phyloP scores from a whole-genome alignment of 2,888 invertebrate species.

The Thymelicus acteon region DNA sequence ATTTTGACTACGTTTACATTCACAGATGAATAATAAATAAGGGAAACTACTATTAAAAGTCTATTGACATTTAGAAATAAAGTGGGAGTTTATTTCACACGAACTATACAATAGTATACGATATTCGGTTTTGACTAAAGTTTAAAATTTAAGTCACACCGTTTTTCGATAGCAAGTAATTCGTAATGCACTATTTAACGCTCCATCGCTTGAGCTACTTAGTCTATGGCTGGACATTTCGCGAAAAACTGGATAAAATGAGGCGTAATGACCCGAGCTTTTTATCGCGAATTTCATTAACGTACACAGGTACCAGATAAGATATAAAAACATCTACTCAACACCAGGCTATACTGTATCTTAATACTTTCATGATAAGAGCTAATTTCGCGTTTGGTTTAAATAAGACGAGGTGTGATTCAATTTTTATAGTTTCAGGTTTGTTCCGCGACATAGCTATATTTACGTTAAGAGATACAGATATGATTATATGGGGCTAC shows the following conservation, averaged over 20 bases:
- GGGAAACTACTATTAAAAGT: too few relatives aligned
- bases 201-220: not conserved
- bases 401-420: not conserved
- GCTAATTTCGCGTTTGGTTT: not conserved
- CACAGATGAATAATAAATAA: too few relatives aligned
- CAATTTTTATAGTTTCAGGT: too few relatives aligned
- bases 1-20: too few relatives aligned
- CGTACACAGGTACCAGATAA: not conserved
- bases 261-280: constrained; percentile 14
- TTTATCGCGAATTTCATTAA: constrained; percentile 15
- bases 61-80: too few relatives aligned
- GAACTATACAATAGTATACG: not conserved
- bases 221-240: not conserved
- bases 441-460: too few relatives aligned
- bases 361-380: not conserved
- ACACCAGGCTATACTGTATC: not conserved
- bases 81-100: too few relatives aligned
- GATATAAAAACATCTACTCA: not conserved
- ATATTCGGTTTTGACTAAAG: too few relatives aligned
- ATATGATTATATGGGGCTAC: too few relatives aligned
- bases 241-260: not conserved
- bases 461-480: too few relatives aligned
- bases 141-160: too few relatives aligned
- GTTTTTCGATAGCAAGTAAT: too few relatives aligned
- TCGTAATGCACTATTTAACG: not conserved